phyloP scores from a whole-genome alignment of 1,140 invertebrate genomes.

The Drosophila gunungcola region DNA sequence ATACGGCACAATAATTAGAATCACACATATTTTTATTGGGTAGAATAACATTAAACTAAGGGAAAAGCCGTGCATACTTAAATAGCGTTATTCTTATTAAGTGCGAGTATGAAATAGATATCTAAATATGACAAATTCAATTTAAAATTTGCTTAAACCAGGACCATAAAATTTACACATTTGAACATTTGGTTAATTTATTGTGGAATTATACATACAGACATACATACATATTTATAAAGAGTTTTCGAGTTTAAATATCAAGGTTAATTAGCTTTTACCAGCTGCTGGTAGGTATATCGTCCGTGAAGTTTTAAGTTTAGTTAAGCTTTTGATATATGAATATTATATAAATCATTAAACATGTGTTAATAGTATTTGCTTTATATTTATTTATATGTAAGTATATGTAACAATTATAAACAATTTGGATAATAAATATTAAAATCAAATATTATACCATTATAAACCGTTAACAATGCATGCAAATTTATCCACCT shows the following conservation, averaged over 20 bases:
- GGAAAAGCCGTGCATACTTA: too few species aligned
- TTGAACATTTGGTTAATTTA: background rate
- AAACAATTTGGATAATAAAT: background rate
- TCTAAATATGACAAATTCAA: too few species aligned
- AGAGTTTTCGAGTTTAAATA: background rate
- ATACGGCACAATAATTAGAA: constrained; percentile 6
- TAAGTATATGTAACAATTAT: background rate
- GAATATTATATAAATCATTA: background rate
- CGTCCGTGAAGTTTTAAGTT: background rate
- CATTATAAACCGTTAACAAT: too few species aligned
- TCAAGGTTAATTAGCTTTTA: background rate
- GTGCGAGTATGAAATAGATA: too few species aligned
- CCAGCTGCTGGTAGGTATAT: background rate
- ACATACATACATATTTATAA: constrained; percentile 1
- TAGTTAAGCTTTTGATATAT: background rate
- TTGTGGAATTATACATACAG: background rate
- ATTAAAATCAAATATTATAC: too few species aligned
- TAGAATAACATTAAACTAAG: too few species aligned
- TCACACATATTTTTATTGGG: too few species aligned
- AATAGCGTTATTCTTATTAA: too few species aligned
- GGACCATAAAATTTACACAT: background rate
- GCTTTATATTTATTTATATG: background rate
- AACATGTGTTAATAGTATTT: background rate
- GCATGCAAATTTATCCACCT: too few species aligned
- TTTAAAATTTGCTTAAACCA: too few species aligned